Evolutionary conservation across 2,113 vertebrate genomes (phyloP).

Genomic region (Rattus rattus): DNA sequence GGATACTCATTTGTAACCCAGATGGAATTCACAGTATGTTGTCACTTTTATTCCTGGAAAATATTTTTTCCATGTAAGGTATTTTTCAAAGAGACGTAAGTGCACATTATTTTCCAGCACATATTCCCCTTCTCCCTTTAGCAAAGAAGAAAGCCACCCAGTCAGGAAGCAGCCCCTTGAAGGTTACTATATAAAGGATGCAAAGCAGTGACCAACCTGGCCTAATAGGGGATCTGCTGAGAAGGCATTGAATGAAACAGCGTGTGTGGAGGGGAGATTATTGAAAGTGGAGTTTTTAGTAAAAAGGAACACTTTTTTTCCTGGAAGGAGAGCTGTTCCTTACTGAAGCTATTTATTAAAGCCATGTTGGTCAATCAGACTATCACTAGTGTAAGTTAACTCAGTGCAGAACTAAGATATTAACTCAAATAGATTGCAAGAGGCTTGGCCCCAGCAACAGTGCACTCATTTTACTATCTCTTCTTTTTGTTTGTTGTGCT

Average conservation of each 20-base stretch:
- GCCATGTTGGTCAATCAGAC: neutral
- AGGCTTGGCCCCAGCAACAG: accelerated
- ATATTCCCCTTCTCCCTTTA: neutral
- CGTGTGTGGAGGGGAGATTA: neutral
- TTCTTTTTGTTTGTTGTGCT: neutral
- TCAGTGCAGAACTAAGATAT: neutral
- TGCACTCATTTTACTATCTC: neutral
- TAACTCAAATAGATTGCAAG: neutral
- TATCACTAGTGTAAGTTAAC: neutral
- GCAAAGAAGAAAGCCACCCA: neutral
- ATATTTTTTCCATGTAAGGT: neutral
- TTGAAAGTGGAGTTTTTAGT: neutral
- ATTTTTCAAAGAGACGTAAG: neutral
- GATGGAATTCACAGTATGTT: neutral
- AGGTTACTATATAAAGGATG: neutral
- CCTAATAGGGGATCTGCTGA: no score
- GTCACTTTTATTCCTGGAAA: neutral
- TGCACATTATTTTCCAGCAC: neutral
- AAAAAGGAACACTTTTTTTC: neutral
- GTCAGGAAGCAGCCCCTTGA: neutral
- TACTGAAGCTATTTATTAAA: neutral
- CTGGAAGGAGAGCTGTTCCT: neutral
- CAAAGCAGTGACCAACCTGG: neutral
- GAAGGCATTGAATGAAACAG: neutral
- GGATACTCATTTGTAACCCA: neutral